A percentile compares a stretch with the other conserved stretches of the same genome.
Evolutionary conservation across 2,888 invertebrate genomes (phyloP).

Genomic region (Pasiphila rectangulata): DNA sequence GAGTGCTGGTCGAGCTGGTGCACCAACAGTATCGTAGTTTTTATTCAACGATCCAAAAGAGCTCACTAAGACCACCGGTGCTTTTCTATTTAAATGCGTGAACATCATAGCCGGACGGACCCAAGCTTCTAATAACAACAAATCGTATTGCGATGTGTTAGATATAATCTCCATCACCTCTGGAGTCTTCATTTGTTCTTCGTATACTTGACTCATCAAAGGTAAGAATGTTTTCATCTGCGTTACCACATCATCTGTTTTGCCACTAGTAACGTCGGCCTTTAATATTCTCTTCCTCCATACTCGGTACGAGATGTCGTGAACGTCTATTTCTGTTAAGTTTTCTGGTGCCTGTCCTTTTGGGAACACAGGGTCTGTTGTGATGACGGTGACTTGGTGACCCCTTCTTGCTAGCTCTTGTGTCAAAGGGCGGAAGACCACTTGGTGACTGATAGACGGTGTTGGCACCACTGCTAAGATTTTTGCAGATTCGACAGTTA

Average conservation of each 20-base stretch:
- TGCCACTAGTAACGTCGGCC: constrained; percentile 7
- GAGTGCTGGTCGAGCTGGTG: constrained; percentile 49
- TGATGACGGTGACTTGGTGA: constrained; percentile 65
- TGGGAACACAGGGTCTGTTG: constrained; percentile 57
- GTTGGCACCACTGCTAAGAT: constrained; percentile 49
- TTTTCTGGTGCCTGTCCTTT: constrained; percentile 47
- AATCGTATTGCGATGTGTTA: constrained; percentile 52
- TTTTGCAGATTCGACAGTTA: constrained; percentile 35
- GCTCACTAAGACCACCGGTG: constrained; percentile 56
- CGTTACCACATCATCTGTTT: neutral
- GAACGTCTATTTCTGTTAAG: constrained; percentile 55
- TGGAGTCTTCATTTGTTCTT: constrained; percentile 18
- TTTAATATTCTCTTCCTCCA: constrained; percentile 22
- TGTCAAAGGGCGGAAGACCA: constrained; percentile 58
- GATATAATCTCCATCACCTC: constrained; percentile 38
- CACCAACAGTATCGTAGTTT: constrained; percentile 49
- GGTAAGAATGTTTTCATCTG: constrained; percentile 7
- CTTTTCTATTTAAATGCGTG: constrained; percentile 53
- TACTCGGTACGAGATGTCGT: constrained; percentile 42
- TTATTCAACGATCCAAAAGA: constrained; percentile 45
- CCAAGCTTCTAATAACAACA: constrained; percentile 57
- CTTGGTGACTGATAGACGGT: constrained; percentile 70
- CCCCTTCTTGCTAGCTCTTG: constrained; percentile 61
- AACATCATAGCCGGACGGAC: constrained; percentile 47
- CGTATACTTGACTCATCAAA: constrained; percentile 3